Conservation (phyloP, 1,140 invertebrate genomes). For the Neodiprion pinetum region DNA sequence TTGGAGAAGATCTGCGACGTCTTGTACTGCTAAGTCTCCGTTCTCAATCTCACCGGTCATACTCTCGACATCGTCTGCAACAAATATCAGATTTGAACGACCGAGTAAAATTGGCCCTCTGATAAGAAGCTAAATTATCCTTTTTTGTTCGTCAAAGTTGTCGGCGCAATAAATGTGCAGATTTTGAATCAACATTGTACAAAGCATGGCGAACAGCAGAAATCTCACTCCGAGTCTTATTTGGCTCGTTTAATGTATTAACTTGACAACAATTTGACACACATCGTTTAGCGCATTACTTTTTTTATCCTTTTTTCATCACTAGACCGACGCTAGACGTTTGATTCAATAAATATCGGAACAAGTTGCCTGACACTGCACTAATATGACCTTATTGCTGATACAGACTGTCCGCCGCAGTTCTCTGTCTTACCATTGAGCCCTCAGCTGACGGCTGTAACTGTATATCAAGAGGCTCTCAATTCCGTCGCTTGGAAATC, state of each 20-base stretch:
- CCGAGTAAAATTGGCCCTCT: background rate
- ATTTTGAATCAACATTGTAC: too few relatives aligned
- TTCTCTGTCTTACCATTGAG: background rate
- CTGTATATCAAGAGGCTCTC: background rate
- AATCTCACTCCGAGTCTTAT: too few relatives aligned
- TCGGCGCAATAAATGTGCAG: too few relatives aligned
- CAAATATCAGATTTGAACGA: background rate
- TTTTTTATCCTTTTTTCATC: background rate
- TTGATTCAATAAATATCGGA: background rate
- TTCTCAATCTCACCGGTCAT: slow-evolving; percentile 62
- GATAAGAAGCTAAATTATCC: too few relatives aligned
- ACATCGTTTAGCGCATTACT: background rate
- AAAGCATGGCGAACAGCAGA: too few relatives aligned
- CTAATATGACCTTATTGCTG: slow-evolving; percentile 7
- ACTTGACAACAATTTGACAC: background rate
- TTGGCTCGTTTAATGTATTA: too few relatives aligned
- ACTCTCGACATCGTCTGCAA: slow-evolving; percentile 61
- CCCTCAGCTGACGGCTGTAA: background rate
- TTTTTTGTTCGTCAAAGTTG: too few relatives aligned
- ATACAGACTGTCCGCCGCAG: background rate
- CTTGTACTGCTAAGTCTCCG: slow-evolving; percentile 70
- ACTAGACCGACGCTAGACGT: background rate
- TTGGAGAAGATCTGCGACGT: slow-evolving; percentile 85
- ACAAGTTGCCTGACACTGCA: background rate
- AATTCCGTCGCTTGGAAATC: background rate